phyloP scores from a whole-genome alignment of 2,113 vertebrate genomes.

The Siphamia tubifer region DNA sequence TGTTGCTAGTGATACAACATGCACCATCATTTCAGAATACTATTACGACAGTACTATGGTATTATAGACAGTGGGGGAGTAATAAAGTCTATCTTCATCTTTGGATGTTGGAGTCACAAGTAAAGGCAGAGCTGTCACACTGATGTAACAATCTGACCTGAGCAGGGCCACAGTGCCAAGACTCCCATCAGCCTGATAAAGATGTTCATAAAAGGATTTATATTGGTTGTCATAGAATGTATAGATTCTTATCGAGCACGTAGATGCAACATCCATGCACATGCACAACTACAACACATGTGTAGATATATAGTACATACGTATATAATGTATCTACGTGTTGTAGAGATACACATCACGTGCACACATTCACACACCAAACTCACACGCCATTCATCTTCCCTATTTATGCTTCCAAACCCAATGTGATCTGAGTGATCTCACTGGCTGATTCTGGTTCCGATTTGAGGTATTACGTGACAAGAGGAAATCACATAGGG shows the following conservation, averaged over 20 bases:
- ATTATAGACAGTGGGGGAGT: constrained; percentile 14
- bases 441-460: constrained; percentile 59
- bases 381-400: constrained; percentile 40
- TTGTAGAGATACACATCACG: neutral
- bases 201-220: constrained; percentile 76
- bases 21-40: constrained; percentile 7
- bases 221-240: constrained; percentile 71
- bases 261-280: constrained; percentile 53
- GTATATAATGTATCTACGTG: too few relatives aligned
- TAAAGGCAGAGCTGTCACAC: constrained; percentile 64
- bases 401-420: constrained; percentile 39
- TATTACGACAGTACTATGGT: constrained; percentile 5
- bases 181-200: constrained; percentile 67
- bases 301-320: neutral
- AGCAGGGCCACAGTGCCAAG: constrained; percentile 43
- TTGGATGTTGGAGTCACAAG: constrained; percentile 9
- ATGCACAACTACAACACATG: neutral
- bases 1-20: constrained; percentile 2
- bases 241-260: constrained; percentile 67
- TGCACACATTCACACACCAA: neutral
- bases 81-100: constrained; percentile 53
- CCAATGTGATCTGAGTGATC: constrained; percentile 41
- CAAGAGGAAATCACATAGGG: constrained; percentile 65
- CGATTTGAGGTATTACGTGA: constrained; percentile 68
- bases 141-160: constrained; percentile 73